Percentiles rank a stretch among this genome's conserved stretches.
These are phyloP conservation scores for Bombus confusus DNA, from an alignment of 1,140 invertebrate genomes.

Conservation along the genomic window DNA sequence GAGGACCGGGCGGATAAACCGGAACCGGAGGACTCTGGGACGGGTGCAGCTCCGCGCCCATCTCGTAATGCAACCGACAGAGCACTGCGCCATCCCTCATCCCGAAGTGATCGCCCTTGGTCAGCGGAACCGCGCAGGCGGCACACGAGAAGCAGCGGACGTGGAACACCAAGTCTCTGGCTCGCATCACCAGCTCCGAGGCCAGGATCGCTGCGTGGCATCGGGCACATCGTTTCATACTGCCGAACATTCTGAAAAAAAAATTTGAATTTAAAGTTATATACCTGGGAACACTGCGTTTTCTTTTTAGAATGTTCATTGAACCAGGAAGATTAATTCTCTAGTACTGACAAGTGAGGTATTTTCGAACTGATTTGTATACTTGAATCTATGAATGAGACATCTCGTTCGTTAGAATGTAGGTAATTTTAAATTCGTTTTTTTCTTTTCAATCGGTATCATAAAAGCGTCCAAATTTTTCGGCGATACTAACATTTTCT, in stretches of 20 bases:
- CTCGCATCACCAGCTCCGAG: slow-evolving; percentile 97
- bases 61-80: slow-evolving; percentile 92
- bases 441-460: too few species aligned
- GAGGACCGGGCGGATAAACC: slow-evolving; percentile 83
- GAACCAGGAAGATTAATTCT: too few species aligned
- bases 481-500: too few species aligned
- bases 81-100: slow-evolving; percentile 92
- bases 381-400: too few species aligned
- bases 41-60: slow-evolving; percentile 86
- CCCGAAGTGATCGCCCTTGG: slow-evolving; percentile 96
- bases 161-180: slow-evolving; percentile 96
- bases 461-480: too few species aligned
- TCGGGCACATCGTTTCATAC: slow-evolving; percentile 90
- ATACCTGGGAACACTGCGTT: too few species aligned
- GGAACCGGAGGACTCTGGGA: slow-evolving; percentile 84
- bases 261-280: neutral
- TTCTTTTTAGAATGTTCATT: too few species aligned
- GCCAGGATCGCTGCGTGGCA: slow-evolving; percentile 96
- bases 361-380: too few species aligned
- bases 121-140: slow-evolving; percentile 92
- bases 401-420: too few species aligned
- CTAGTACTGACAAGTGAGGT: too few species aligned
- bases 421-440: too few species aligned
- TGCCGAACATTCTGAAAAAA: slow-evolving; percentile 89
- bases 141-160: slow-evolving; percentile 97